Evolutionary conservation across 2,888 invertebrate species (phyloP).

Genomic region (Thereva unica): DNA sequence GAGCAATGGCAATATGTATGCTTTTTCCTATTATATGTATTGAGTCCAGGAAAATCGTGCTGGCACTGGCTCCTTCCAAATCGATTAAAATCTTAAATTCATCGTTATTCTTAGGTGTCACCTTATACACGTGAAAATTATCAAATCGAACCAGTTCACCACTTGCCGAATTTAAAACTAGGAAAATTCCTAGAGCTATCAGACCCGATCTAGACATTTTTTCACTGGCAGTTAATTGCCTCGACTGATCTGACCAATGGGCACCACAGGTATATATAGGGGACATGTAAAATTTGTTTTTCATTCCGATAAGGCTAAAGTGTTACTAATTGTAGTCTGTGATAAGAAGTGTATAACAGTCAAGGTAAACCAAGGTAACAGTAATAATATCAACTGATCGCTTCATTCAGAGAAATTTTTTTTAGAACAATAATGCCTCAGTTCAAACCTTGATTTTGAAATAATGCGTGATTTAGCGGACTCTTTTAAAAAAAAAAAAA

Average conservation of each 20-base stretch:
- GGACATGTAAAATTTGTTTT: no score
- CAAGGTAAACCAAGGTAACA: no score
- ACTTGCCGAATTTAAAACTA: background rate
- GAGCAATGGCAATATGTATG: conserved; percentile 60
- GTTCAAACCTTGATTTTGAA: no score
- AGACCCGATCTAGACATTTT: conserved; percentile 35
- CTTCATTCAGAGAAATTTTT: no score
- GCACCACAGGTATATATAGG: no score
- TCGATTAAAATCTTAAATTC: conserved; percentile 60
- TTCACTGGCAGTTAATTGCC: conserved; percentile 14
- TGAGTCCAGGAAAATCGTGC: conserved; percentile 60
- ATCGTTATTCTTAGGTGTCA: conserved; percentile 60
- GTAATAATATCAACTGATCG: no score
- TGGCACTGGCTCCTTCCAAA: conserved; percentile 56
- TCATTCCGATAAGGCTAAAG: no score
- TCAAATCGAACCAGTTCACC: conserved; percentile 56
- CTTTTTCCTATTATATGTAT: conserved; percentile 59
- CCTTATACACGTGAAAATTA: conserved; percentile 66
- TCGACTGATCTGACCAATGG: background rate
- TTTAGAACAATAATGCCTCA: no score
- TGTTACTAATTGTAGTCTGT: no score
- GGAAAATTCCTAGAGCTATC: conserved; percentile 29
- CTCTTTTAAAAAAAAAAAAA: no score
- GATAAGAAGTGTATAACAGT: no score
- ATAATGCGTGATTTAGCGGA: no score